Evolutionary conservation across 2,888 invertebrate species (phyloP).

Genomic region (Monoplex corrugatus): DNA sequence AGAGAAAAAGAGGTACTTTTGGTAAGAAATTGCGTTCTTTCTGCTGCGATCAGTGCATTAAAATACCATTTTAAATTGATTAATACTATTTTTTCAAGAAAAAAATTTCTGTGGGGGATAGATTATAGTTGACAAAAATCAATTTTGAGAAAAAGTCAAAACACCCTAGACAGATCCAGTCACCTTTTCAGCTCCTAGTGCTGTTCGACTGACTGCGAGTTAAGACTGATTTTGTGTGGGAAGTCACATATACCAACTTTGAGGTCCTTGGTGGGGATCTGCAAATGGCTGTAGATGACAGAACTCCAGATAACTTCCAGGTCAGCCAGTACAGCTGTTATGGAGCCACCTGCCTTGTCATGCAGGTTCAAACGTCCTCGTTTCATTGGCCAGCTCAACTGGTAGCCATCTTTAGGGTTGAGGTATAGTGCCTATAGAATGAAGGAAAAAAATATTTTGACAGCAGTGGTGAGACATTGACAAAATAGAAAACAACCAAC

Average conservation of each 20-base stretch:
- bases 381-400: constrained; percentile 94
- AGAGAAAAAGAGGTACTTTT: too few relatives aligned
- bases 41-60: too few relatives aligned
- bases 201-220: too few relatives aligned
- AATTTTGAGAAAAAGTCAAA: too few relatives aligned
- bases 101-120: too few relatives aligned
- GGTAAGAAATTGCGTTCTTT: too few relatives aligned
- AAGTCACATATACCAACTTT: constrained; percentile 77
- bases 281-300: constrained; percentile 89
- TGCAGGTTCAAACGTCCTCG: constrained; percentile 94
- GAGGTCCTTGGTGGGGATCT: constrained; percentile 86
- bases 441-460: background rate
- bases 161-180: too few relatives aligned
- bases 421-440: constrained; percentile 83
- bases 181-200: too few relatives aligned
- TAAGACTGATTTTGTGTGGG: too few relatives aligned
- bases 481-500: background rate
- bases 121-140: too few relatives aligned
- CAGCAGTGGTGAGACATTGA: background rate
- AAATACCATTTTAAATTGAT: too few relatives aligned
- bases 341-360: constrained; percentile 90
- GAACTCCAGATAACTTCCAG: constrained; percentile 94
- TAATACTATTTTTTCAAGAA: too few relatives aligned
- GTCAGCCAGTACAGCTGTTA: constrained; percentile 91
- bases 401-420: constrained; percentile 85